A percentile compares a stretch with the other conserved stretches of the same genome.
Evolutionary conservation across 2,888 invertebrate genomes (phyloP).

Genomic region (Crossocerus cetratus): DNA sequence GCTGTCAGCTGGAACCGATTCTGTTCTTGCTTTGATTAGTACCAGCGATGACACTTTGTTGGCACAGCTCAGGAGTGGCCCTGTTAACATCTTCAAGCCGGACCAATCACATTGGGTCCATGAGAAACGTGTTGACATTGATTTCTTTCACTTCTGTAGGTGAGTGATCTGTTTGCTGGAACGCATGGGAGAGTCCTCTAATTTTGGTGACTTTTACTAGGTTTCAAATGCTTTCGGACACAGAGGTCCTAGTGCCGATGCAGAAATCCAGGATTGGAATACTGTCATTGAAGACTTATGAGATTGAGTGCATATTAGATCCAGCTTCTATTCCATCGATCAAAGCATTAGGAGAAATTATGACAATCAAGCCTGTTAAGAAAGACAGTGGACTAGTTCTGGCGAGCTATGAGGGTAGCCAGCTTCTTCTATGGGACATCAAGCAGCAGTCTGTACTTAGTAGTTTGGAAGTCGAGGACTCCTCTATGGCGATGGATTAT

Average conservation of each 20-base stretch:
- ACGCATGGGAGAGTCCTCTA: background rate
- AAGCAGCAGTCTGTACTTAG: slow-evolving; percentile 80
- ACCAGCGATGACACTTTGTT: slow-evolving; percentile 81
- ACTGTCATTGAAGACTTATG: slow-evolving; percentile 78
- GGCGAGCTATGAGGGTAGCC: slow-evolving; percentile 86
- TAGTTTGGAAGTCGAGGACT: slow-evolving; percentile 80
- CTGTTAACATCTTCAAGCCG: slow-evolving; percentile 83
- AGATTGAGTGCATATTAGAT: slow-evolving; percentile 64
- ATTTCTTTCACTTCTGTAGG: slow-evolving; percentile 86
- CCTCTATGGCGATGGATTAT: slow-evolving; percentile 86
- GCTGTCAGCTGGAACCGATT: slow-evolving; percentile 79
- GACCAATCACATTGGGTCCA: slow-evolving; percentile 79
- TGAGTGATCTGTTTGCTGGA: slow-evolving; percentile 56
- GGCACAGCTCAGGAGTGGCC: slow-evolving; percentile 87
- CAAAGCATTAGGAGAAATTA: slow-evolving; percentile 80
- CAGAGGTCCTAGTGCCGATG: slow-evolving; percentile 83
- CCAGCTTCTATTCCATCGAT: slow-evolving; percentile 44
- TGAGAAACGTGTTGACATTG: slow-evolving; percentile 80
- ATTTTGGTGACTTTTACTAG: slow-evolving; percentile 47
- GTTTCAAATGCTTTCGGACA: slow-evolving; percentile 78
- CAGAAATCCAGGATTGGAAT: slow-evolving; percentile 80
- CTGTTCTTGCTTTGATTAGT: slow-evolving; percentile 82
- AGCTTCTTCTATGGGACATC: slow-evolving; percentile 85
- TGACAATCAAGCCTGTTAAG: slow-evolving; percentile 81
- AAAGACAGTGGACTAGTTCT: slow-evolving; percentile 80